Evolutionary conservation across 2,797 vertebrate species (phyloP), one percentile per base, ranked within the genome.

Genomic region (Enteromius fasciolatus): DNA sequence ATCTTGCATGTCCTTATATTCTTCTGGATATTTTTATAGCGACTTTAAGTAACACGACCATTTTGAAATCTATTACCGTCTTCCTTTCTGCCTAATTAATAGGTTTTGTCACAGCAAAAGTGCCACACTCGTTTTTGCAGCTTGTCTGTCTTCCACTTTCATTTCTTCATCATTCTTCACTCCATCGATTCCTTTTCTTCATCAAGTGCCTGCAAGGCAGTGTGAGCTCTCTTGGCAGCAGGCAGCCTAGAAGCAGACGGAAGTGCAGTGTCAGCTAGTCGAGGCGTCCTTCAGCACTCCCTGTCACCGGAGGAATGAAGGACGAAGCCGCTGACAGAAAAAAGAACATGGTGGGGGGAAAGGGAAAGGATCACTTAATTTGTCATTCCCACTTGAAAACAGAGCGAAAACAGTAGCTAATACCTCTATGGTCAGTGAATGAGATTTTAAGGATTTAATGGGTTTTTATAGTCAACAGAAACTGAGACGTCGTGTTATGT

Each of bases 101-200:
- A 70, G 64, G 84, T 88, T 87, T 82, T 73, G 69, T 85, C 76
- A 39, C 66, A 25, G 80, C 69, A 80, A 88, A 90, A 83, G 87
- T 91, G 90, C 86, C 91, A 91, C 83, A 4, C 76, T 92, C 85
- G 81, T 93, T 94, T 91, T 85, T 85, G 87, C 85, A 25, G 76
- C 90, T 86, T 89, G 93, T 94, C 93, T 81, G 83, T 94, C 94
- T 93, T 88, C 81, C 87, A 89, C 90, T 88, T 94, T 92, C 94
- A 94, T 94, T 94, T 95, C 95, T 96, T 97, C 95, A 95, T 96
- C 94, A 95, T 97, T 96, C 95, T 93, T 96, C 95, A 91, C 94
- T 96, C 91, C 95, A 97, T 98, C 61, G 96, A 98, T 97, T 94
- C 89, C 89, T 92, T 93, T 92, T 90, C 93, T 89, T 95, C 96